Base-by-base conservation (phyloP, 2,113 vertebrate genomes). In the Mesembrinibis cayennensis region DNA sequence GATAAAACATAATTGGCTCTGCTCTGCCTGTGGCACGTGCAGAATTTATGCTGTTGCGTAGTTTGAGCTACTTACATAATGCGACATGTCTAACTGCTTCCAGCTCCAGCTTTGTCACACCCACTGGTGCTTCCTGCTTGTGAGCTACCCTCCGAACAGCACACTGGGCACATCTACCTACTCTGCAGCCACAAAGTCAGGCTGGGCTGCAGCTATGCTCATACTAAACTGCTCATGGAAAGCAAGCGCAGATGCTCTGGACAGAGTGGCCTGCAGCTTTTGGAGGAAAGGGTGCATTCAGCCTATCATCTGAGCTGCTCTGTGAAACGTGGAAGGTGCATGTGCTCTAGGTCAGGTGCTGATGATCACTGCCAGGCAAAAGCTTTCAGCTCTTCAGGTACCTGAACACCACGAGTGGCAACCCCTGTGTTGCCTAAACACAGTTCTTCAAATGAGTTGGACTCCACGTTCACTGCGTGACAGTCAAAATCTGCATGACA, bases 1-100 rank as follows among this genome's bases (percentile, higher is more conserved):
- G 89, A 95, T 88, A 96, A 97, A 93, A 82, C 49, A n/a, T 72
- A 90, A 95, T 82, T 93, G 90, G 40, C 67, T 95, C 22, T 86
- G 55, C 65, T 94, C 79, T 93, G 93, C 69, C 79, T 84, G 56
- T 87, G 88, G 63, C 91, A 95, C 30, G 16, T 95, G 90, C 83
- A 79, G 93, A 95, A 76, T 63, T 95, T 92, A 44, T 26, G 61
- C 44, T 90, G 16, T 58, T 78, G 65, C 10, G 16, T 49, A 89
- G 66, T 69, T 91, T 45, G 59, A 95, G 81, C 85, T 95, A 82
- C 93, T 96, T 87, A 66, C 69, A 61, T n/a, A 55, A 91, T 23
- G 50, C 11, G 25, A 80, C 72, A 87, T 22, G 21, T 58, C 83
- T 95, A 90, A 92, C 59, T 55, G 40, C 80, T 96, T 95, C 90